phyloP scores from a whole-genome alignment of 2,888 invertebrate genomes.

The Polyommatus iphigenia region DNA sequence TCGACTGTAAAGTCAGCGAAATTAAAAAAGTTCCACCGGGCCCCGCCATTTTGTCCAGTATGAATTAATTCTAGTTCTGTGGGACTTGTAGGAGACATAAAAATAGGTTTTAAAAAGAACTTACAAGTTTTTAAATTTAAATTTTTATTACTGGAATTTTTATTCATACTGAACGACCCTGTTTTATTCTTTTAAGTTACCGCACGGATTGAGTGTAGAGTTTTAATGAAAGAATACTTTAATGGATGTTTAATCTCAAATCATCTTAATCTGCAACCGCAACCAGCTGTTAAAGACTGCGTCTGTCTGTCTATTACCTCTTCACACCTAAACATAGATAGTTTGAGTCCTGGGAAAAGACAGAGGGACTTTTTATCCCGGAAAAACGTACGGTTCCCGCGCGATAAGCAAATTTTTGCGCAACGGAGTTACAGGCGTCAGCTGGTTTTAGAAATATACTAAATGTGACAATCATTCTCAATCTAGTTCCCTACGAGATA shows the following conservation, averaged over 20 bases:
- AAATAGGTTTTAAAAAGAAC: constrained; percentile 12
- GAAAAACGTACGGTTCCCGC: no score
- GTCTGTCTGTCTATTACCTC: no score
- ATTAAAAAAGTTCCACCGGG: not conserved
- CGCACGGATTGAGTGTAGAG: not conserved
- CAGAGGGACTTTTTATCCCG: no score
- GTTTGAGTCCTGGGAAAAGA: no score
- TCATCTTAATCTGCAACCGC: no score
- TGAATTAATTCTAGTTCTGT: not conserved
- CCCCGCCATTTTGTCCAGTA: not conserved
- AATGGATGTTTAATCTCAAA: no score
- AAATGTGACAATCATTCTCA: no score
- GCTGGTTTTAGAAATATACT: no score
- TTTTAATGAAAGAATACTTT: not conserved
- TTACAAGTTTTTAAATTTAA: constrained; percentile 20
- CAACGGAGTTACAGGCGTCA: no score
- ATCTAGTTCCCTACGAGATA: not conserved
- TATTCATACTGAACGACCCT: not conserved
- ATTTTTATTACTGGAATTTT: not conserved
- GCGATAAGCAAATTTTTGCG: no score
- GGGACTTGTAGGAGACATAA: not conserved
- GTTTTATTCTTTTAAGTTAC: not conserved
- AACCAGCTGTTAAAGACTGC: no score
- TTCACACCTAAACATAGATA: no score
- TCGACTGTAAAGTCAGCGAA: not conserved